A percentile compares a stretch with the other conserved stretches of the same genome.
Evolutionary conservation across 2,113 vertebrate species (phyloP).

Genomic region (Nansenia antarctica): DNA sequence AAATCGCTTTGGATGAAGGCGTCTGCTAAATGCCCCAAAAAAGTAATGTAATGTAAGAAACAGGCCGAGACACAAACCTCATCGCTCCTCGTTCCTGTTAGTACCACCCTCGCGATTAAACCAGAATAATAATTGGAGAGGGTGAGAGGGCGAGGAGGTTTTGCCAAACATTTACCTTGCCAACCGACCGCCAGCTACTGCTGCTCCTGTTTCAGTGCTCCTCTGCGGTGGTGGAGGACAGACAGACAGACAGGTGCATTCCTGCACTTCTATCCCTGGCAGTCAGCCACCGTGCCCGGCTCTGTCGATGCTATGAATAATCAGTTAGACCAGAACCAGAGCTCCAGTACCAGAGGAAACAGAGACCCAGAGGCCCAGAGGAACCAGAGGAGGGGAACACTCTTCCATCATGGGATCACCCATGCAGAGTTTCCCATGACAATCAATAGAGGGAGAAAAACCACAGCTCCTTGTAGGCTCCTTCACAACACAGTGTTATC

Average conservation of each 20-base stretch:
- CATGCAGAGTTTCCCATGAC: neutral
- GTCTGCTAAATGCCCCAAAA: too few species aligned
- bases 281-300: conserved; percentile 41
- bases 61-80: too few species aligned
- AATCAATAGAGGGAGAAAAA: conserved; percentile 10
- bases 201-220: too few species aligned
- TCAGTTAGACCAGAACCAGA: conserved; percentile 44
- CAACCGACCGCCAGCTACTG: too few species aligned
- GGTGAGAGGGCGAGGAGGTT: too few species aligned
- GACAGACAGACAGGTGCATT: conserved; percentile 39
- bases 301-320: conserved; percentile 66
- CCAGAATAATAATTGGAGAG: too few species aligned
- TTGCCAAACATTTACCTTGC: too few species aligned
- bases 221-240: conserved; percentile 9
- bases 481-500: neutral
- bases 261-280: conserved; percentile 51
- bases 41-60: too few species aligned
- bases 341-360: conserved; percentile 18
- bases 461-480: neutral
- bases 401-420: neutral
- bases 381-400: neutral
- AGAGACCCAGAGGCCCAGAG: conserved; percentile 10
- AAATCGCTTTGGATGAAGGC: too few species aligned
- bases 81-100: too few species aligned
- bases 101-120: too few species aligned